phyloP scores from a whole-genome alignment of 1,140 invertebrate species.

The Euschistus heros region DNA sequence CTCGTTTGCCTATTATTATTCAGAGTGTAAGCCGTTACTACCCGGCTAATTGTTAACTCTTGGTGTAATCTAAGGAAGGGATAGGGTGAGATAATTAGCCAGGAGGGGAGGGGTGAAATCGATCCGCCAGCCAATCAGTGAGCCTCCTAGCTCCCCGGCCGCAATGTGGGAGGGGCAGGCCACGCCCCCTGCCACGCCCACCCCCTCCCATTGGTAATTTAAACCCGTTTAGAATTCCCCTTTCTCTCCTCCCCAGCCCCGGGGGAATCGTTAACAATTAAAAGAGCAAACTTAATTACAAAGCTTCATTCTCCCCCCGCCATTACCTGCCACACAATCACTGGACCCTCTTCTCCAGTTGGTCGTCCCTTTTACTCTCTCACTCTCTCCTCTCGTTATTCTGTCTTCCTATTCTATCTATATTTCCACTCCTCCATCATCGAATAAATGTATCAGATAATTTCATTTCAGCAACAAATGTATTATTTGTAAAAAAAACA shows the following conservation, averaged over 20 bases:
- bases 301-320: constrained; percentile 12
- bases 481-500: no score
- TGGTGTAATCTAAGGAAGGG: constrained; percentile 13
- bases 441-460: no score
- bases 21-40: constrained; percentile 15
- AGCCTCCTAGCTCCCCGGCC: background rate
- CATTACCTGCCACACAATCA: constrained; percentile 19
- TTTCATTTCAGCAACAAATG: no score
- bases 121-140: background rate
- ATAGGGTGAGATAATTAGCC: background rate
- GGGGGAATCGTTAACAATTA: constrained; percentile 17
- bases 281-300: constrained; percentile 17
- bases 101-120: background rate
- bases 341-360: constrained; percentile 7
- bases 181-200: background rate
- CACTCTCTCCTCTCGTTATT: background rate
- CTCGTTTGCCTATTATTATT: constrained; percentile 14
- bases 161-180: background rate
- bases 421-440: no score
- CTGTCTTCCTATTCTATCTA: no score
- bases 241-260: background rate
- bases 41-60: constrained; percentile 8
- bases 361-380: constrained; percentile 8
- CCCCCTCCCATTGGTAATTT: constrained; percentile 4
- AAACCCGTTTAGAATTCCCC: constrained; percentile 17